Evolutionary conservation across 1,140 invertebrate species (phyloP), one percentile per base, ranked within the genome.

Genomic region (Littorina saxatilis): DNA sequence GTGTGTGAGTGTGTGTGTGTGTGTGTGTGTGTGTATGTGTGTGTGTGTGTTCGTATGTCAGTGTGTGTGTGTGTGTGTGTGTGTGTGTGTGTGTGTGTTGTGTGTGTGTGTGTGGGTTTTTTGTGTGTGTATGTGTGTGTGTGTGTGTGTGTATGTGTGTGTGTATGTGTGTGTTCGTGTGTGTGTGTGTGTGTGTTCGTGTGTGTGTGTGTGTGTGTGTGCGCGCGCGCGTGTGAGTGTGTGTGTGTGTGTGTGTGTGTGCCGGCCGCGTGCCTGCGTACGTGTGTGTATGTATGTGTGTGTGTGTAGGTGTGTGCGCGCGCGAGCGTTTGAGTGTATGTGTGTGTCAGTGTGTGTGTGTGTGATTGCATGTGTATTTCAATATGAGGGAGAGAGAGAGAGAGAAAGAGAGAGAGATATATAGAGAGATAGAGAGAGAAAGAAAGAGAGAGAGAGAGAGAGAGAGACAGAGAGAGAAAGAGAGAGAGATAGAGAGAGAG

Each of bases 231-330:
- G 47, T 58, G 55, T n/a, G 55, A 23, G 55, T n/a, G 13, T 58
- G 55, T n/a, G 55, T 58, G 55, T 15, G 55, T n/a, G 55, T 58
- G 55, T 15, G 55, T n/a, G 13, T 15, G 55, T 58, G 55, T 15
- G 13, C 7, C 20, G 17, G 55, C n/a, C 17, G 55, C n/a, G 55
- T 58, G 55, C n/a, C 17, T 58, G 55, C n/a, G 55, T 70, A 47
- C 43, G 55, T 58, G 55, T 58, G 55, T 58, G 55, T 58, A n/a
- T 58, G 55, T 58, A n/a, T 15, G 55, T 58, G 55, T 58, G 32
- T 40, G 32, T 70, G 66, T 70, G 32, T 40, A 32, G 17, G 32
- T 70, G 32, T 70, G 66, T 37, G 66, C 37, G n/a, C n/a, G 66
- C n/a, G 66, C 0, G 39, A 9, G 32, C 43, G 43, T 43, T 29